Base-by-base conservation (phyloP, 2,797 vertebrate genomes). In the Discoglossus pictus region DNA sequence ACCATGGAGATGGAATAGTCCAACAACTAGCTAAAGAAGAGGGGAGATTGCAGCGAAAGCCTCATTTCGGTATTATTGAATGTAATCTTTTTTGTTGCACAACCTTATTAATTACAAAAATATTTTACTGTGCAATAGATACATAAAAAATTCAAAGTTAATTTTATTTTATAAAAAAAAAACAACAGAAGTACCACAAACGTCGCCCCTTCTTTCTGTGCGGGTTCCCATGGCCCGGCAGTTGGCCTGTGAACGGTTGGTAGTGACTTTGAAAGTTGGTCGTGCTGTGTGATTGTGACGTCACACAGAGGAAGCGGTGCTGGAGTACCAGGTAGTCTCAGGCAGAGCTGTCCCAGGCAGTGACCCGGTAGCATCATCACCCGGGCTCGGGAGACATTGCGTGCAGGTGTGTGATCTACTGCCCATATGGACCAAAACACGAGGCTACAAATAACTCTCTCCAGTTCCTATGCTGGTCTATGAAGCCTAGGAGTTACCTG, bases 1-100 rank as follows among this genome's bases (percentile, higher is more conserved):
- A 27, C 52, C 12, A 48, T 5, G 25, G 65, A 7, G 52, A 67
- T 46, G 25, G 65, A 24, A 4, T 10, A 43, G 39, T 16, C 46
- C 55, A 67, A 42, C 31, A n/a, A 17, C 10, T 3, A 4, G 1
- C 13, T 3, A 3, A 1, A 31, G 10, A 8, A 16, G 13, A 35
- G 58, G 56, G 40, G 24, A n/a, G n/a, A n/a, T 34, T 4, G 18
- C n/a, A 1, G 3, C 24, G 2, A 0, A 20, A n/a, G 13, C 10
- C 10, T 46, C 43, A 17, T 46, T 23, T 23, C 9, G 17, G 20
- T n/a, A n/a, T n/a, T n/a, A n/a, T n/a, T n/a, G n/a, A n/a, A n/a
- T n/a, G n/a, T n/a, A n/a, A n/a, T n/a, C n/a, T n/a, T n/a, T n/a
- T n/a, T n/a, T n/a, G n/a, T n/a, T n/a, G n/a, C n/a, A n/a, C n/a